Percentiles rank a stretch among this genome's conserved stretches.
Conservation (phyloP, 2,888 invertebrate genomes). For the Capitulum mitella region DNA sequence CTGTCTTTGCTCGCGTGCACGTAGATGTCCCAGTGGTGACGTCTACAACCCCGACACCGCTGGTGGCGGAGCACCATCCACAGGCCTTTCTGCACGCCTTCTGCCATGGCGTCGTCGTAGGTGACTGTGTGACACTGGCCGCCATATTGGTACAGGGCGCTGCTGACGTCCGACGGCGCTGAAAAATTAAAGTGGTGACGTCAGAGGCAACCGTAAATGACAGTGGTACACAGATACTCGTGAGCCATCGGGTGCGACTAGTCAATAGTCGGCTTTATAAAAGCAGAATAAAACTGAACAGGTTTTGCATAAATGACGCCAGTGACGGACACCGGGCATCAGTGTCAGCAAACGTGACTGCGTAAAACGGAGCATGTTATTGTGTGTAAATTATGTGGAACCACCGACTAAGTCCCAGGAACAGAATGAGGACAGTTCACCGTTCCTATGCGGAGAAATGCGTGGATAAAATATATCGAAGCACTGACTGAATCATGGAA, state of each 20-base stretch:
- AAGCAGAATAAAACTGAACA: too few relatives aligned
- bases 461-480: background rate
- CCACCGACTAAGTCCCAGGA: too few relatives aligned
- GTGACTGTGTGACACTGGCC: slow-evolving; percentile 7
- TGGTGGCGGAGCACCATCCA: background rate
- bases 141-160: background rate
- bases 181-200: background rate
- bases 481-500: too few relatives aligned
- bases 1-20: background rate
- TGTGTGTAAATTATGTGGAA: too few relatives aligned
- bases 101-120: background rate
- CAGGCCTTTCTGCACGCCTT: background rate
- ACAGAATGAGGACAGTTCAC: background rate
- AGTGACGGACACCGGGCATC: too few relatives aligned
- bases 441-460: background rate
- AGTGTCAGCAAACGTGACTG: too few relatives aligned
- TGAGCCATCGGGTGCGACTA: background rate
- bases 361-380: too few relatives aligned
- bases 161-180: background rate
- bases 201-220: background rate
- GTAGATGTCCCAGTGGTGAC: background rate
- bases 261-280: background rate
- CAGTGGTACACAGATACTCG: too few relatives aligned
- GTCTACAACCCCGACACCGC: background rate
- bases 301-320: too few relatives aligned